These are phyloP conservation scores for Camelus dromedarius DNA, from an alignment of 2,113 vertebrate species.

Conservation along the genomic window DNA sequence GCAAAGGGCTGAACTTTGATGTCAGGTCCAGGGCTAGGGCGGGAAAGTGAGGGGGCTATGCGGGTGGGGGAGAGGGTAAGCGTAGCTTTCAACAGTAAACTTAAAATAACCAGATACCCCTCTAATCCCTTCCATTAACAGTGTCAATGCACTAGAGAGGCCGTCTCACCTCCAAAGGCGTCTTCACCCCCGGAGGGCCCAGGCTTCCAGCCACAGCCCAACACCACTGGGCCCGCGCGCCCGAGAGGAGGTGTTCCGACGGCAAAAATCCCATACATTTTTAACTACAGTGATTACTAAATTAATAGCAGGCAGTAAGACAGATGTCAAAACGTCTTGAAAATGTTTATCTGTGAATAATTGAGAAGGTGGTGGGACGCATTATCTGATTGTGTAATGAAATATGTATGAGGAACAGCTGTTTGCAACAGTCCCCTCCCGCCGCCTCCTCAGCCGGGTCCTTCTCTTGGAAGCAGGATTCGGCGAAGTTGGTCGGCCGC, in stretches of 20 bases:
- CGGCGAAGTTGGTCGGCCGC: constrained; percentile 71
- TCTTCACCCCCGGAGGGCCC: constrained; percentile 44
- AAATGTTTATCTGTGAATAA: constrained; percentile 96
- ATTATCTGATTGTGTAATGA: constrained; percentile 95
- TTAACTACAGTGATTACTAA: constrained; percentile 90
- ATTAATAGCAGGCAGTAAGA: constrained; percentile 93
- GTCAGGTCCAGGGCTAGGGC: not conserved
- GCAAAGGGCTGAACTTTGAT: not conserved
- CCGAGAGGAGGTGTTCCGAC: constrained; percentile 75
- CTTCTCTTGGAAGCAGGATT: constrained; percentile 76
- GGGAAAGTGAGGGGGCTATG: not conserved
- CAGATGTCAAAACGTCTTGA: constrained; percentile 97
- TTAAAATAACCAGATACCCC: constrained; percentile 54
- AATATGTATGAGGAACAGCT: constrained; percentile 98
- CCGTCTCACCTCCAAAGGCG: constrained; percentile 54
- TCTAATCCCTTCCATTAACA: constrained; percentile 62
- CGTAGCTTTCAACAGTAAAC: not conserved
- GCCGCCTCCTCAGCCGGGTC: constrained; percentile 83
- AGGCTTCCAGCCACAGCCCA: constrained; percentile 36
- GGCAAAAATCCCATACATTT: constrained; percentile 89
- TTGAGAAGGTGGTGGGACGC: constrained; percentile 91
- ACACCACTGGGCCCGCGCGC: constrained; percentile 40
- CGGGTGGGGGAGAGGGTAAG: not conserved
- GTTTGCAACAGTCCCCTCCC: constrained; percentile 89
- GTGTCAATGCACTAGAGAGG: constrained; percentile 23